Evolutionary conservation across 2,888 invertebrate species (phyloP).

Genomic region (Mythimna impura): DNA sequence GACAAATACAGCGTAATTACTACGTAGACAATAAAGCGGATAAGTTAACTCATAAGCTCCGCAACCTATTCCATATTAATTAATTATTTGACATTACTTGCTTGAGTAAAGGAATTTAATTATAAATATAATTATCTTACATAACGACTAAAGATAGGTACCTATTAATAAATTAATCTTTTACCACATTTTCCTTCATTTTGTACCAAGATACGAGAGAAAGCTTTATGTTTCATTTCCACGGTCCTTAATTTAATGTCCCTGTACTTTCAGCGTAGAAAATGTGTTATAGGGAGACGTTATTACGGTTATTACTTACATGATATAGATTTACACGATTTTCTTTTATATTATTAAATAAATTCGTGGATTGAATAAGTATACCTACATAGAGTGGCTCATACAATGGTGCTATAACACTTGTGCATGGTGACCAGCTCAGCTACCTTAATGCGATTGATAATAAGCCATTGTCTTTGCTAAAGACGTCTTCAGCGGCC

Average conservation of each 20-base stretch:
- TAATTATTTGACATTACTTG: slow-evolving; percentile 34
- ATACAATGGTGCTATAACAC: slow-evolving; percentile 59
- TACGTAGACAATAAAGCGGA: slow-evolving; percentile 31
- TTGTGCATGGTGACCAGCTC: slow-evolving; percentile 58
- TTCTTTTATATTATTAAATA: slow-evolving; percentile 19
- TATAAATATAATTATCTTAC: slow-evolving; percentile 25
- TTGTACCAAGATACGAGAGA: slow-evolving; percentile 20
- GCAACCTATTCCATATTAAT: slow-evolving; percentile 28
- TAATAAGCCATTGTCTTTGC: slow-evolving; percentile 73
- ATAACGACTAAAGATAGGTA: slow-evolving; percentile 11
- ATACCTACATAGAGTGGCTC: slow-evolving; percentile 18
- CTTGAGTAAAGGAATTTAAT: slow-evolving; percentile 25
- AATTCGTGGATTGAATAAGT: slow-evolving; percentile 1
- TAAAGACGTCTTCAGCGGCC: slow-evolving; percentile 70
- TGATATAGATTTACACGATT: slow-evolving; percentile 16
- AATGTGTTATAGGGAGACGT: slow-evolving; percentile 23
- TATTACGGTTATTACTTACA: slow-evolving; percentile 27
- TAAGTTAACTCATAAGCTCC: slow-evolving; percentile 47
- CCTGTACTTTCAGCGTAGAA: slow-evolving; percentile 36
- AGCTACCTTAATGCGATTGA: slow-evolving; percentile 64
- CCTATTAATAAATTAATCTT: slow-evolving; percentile 41
- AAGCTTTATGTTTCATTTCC: slow-evolving; percentile 53
- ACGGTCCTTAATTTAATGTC: slow-evolving; percentile 40
- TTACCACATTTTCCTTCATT: slow-evolving; percentile 30
- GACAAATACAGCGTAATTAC: slow-evolving; percentile 36